Evolutionary conservation across 92 coral and sea anemone genomes (phyloP), one percentile per base, ranked within the genome.

Genomic region (Zoanthus sansibaricus): DNA sequence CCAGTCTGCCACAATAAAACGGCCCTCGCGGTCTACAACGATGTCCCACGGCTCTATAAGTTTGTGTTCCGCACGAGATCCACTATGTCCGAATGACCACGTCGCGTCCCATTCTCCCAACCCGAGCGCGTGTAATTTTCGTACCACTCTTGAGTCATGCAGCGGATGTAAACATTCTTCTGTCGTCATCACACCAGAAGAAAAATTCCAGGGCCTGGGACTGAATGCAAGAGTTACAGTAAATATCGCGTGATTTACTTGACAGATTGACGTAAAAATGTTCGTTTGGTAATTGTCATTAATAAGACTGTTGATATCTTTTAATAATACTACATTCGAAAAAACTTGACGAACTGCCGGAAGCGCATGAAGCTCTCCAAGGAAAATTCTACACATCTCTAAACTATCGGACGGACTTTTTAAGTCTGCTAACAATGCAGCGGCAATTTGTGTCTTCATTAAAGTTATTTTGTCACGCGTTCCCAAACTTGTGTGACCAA

Each of bases 1-100:
- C 48, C 73, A 13, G 86, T 89, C 93, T 30, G 88, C 90, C n/a
- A 92, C 90, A 9, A 86, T 75, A 67, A 78, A 92, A 4, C 83
- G 82, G 1, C 90, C 93, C 7, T 21, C 64, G 42, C 88, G 52
- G 67, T 89, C 76, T 18, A 90, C 71, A 6, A 93, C 45, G 31
- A 92, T 83, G 46, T 75, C 84, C 55, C 82, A 20, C 4, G 93
- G 88, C 3, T 67, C 71, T 31, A 67, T 52, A 18, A 91, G 82
- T 47, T 49, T 88, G 33, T 91, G 83, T 31, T 51, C 72, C 17
- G 85, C 59, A 51, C 55, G 47, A 54, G 55, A 14, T 80, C 85
- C 85, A 67, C 15, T 74, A 37, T 67, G 88, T 32, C 91, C 91
- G 52, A 88, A 88, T 13, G 88, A 75, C 84, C 85, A 80, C 61